Evolutionary conservation across 1,140 invertebrate species (phyloP).

Genomic region (Pollicipes pollicipes): DNA sequence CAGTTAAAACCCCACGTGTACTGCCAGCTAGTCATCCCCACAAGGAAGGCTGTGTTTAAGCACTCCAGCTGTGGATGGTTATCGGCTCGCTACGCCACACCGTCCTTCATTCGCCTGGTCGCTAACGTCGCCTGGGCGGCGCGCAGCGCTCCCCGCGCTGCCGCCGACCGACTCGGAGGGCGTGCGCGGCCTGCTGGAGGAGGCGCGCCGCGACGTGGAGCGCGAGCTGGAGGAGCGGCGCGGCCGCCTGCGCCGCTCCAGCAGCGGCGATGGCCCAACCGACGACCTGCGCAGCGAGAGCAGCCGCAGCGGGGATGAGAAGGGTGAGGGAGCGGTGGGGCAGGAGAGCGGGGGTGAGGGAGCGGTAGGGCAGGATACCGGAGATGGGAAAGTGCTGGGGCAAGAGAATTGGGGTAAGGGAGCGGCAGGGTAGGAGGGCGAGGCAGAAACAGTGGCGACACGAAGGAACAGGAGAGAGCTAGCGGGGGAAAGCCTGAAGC

Average conservation of each 20-base stretch:
- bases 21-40: no score
- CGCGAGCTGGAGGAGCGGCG: neutral
- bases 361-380: slow-evolving; percentile 17
- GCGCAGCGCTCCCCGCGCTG: neutral
- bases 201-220: neutral
- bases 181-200: neutral
- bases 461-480: no score
- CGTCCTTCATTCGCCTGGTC: no score
- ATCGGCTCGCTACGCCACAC: no score
- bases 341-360: slow-evolving; percentile 16
- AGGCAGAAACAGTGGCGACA: slow-evolving; percentile 17
- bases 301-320: slow-evolving; percentile 12
- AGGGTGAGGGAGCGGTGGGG: slow-evolving; percentile 17
- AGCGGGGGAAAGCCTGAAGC: no score
- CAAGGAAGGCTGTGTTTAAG: no score
- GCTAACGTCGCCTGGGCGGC: no score
- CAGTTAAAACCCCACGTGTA: no score
- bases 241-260: neutral
- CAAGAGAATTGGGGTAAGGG: slow-evolving; percentile 11
- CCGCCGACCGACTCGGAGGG: neutral
- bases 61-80: no score
- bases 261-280: neutral
- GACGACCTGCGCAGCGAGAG: slow-evolving; percentile 2
- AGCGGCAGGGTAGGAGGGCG: slow-evolving; percentile 16
- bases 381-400: slow-evolving; percentile 7